phyloP scores from a whole-genome alignment of 1,140 invertebrate genomes.

The Drosophila leontia region DNA sequence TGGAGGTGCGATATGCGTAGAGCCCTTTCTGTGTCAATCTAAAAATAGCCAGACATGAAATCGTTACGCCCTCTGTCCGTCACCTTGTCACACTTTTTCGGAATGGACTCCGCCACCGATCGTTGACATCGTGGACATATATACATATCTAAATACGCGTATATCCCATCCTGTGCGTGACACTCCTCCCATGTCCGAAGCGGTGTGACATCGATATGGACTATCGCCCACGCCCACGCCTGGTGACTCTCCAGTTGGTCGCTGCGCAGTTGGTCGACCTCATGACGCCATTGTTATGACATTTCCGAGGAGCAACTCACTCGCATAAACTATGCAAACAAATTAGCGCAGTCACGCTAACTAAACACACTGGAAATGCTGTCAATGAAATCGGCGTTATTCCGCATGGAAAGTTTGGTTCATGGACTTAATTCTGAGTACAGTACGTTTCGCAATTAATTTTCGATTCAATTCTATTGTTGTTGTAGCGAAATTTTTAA shows the following conservation, averaged over 20 bases:
- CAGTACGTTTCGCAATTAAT: slow-evolving; percentile 39
- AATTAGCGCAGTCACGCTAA: slow-evolving; percentile 75
- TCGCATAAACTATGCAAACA: slow-evolving; percentile 59
- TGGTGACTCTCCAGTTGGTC: slow-evolving; percentile 11
- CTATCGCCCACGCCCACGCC: slow-evolving; percentile 22
- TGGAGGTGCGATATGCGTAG: not conserved
- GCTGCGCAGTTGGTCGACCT: slow-evolving; percentile 40
- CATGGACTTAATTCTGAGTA: slow-evolving; percentile 40
- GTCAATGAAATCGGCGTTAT: slow-evolving; percentile 18
- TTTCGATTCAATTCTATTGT: slow-evolving; percentile 8
- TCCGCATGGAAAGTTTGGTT: slow-evolving; percentile 42
- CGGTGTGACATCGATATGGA: slow-evolving; percentile 30
- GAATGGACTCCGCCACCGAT: slow-evolving; percentile 7
- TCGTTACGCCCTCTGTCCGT: not conserved
- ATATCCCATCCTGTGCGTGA: slow-evolving; percentile 8
- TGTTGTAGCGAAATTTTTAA: slow-evolving; percentile 28
- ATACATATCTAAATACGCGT: not conserved
- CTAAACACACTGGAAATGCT: slow-evolving; percentile 40
- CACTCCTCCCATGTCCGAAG: slow-evolving; percentile 19
- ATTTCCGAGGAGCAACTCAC: slow-evolving; percentile 52
- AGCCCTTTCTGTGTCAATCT: slow-evolving; percentile 25
- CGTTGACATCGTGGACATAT: not conserved
- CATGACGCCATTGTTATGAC: slow-evolving; percentile 74
- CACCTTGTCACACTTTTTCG: slow-evolving; percentile 34
- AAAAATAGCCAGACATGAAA: slow-evolving; percentile 6